phyloP scores from a whole-genome alignment of 2,888 invertebrate species.

The Troides aeacus region DNA sequence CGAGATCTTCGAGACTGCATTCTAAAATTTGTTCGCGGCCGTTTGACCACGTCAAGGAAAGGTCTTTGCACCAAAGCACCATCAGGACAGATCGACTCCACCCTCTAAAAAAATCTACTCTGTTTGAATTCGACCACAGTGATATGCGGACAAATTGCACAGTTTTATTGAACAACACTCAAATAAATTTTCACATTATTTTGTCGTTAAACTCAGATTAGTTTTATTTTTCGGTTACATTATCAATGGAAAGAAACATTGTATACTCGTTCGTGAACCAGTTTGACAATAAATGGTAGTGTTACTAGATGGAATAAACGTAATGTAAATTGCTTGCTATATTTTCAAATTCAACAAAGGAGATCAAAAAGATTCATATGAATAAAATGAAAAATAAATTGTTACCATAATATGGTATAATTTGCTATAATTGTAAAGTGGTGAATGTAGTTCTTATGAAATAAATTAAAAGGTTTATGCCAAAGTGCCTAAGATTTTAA shows the following conservation, averaged over 20 bases:
- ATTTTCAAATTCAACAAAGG: background rate
- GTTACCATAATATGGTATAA: too few species aligned
- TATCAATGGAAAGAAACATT: background rate
- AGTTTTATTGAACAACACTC: background rate
- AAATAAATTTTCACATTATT: background rate
- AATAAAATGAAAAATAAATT: too few species aligned
- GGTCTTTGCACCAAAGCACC: slow-evolving; percentile 2
- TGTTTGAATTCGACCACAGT: background rate
- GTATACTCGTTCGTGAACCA: background rate
- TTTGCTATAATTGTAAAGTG: too few species aligned
- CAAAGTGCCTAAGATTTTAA: too few species aligned
- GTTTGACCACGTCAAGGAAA: slow-evolving; percentile 6
- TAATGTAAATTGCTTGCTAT: background rate
- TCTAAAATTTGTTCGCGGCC: slow-evolving; percentile 1
- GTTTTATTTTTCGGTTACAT: background rate
- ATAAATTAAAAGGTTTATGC: too few species aligned
- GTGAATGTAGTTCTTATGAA: too few species aligned
- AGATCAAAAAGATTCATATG: too few species aligned
- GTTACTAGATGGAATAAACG: background rate
- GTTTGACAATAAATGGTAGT: background rate
- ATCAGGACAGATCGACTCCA: slow-evolving; percentile 16
- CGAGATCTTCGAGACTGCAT: slow-evolving; percentile 8
- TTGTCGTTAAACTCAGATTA: background rate
- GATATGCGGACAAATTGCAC: background rate
- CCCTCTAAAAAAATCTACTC: slow-evolving; percentile 4